Evolutionary conservation across 2,797 vertebrate species (phyloP).

Genomic region (Perdix hodgsoniae): DNA sequence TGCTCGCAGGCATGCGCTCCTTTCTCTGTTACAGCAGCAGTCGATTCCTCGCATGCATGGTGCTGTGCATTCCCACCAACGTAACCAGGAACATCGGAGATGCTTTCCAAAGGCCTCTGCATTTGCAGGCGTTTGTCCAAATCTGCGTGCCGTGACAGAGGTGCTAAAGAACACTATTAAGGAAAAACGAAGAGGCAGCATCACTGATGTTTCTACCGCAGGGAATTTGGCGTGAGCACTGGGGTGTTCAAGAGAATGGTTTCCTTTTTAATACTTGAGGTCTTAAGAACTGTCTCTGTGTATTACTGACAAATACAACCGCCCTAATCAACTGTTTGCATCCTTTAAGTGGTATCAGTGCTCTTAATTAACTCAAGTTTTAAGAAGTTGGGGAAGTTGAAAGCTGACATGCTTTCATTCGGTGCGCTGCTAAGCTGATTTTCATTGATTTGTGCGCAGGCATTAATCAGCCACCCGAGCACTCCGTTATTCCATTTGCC

Average conservation of each 20-base stretch:
- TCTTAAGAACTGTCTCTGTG: constrained; percentile 35
- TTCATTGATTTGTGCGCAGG: constrained; percentile 52
- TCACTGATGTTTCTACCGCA: not conserved
- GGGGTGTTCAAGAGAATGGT: not conserved
- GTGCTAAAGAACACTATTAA: constrained; percentile 14
- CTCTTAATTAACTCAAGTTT: constrained; percentile 62
- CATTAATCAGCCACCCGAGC: constrained; percentile 53
- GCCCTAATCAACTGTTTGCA: constrained; percentile 67
- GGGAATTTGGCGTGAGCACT: not conserved
- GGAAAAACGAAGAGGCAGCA: constrained; percentile 14
- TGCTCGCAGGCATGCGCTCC: not conserved
- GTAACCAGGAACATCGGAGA: not conserved
- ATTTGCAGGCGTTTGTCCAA: not conserved
- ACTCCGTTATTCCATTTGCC: constrained; percentile 47
- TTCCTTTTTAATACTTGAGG: constrained; percentile 10
- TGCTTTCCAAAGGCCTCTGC: not conserved
- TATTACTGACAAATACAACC: not conserved
- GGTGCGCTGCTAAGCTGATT: constrained; percentile 54
- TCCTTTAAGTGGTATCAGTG: constrained; percentile 19
- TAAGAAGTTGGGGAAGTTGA: constrained; percentile 32
- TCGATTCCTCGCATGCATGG: not conserved
- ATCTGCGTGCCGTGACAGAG: not conserved
- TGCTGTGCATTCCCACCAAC: not conserved
- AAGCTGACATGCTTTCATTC: constrained; percentile 25
- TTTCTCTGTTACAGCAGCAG: not conserved